phyloP scores from a whole-genome alignment of 92 coral and sea anemone genomes.

The Actinernus sp. region DNA sequence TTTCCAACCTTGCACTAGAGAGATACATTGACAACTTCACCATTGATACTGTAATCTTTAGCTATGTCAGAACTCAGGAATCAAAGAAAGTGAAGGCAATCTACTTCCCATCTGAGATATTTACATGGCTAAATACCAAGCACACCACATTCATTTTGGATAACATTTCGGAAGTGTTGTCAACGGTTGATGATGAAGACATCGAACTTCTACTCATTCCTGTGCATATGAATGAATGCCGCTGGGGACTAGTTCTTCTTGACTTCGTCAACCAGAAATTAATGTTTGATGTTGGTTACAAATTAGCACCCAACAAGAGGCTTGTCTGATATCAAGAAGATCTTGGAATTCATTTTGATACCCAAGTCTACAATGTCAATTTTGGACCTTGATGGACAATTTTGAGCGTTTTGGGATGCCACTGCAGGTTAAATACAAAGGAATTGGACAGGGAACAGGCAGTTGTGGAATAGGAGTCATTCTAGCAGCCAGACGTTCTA shows the following conservation, averaged over 20 bases:
- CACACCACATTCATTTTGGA: constrained; percentile 1
- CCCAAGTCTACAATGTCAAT: not conserved
- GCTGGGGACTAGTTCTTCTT: constrained; percentile 50
- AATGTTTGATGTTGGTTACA: constrained; percentile 44
- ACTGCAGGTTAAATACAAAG: not conserved
- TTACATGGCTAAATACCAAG: constrained; percentile 33
- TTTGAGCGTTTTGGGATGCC: constrained; percentile 70
- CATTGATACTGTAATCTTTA: constrained; percentile 29
- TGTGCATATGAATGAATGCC: constrained; percentile 38
- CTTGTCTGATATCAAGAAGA: constrained; percentile 6
- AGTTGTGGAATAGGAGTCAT: constrained; percentile 72
- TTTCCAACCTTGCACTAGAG: constrained; percentile 27
- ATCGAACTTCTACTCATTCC: constrained; percentile 28
- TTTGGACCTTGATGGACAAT: constrained; percentile 19
- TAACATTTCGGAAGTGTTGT: not conserved
- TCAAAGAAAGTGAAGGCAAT: not conserved
- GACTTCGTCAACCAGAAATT: constrained; percentile 14
- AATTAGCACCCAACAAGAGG: constrained; percentile 5
- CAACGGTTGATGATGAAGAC: not conserved
- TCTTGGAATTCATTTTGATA: constrained; percentile 13
- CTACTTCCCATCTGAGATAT: constrained; percentile 31
- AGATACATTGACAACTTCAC: constrained; percentile 56
- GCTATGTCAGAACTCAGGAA: not conserved
- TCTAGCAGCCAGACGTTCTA: constrained; percentile 53
- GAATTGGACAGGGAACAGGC: constrained; percentile 37